phyloP scores from a whole-genome alignment of 2,888 invertebrate species.

The Brachyptera risi region DNA sequence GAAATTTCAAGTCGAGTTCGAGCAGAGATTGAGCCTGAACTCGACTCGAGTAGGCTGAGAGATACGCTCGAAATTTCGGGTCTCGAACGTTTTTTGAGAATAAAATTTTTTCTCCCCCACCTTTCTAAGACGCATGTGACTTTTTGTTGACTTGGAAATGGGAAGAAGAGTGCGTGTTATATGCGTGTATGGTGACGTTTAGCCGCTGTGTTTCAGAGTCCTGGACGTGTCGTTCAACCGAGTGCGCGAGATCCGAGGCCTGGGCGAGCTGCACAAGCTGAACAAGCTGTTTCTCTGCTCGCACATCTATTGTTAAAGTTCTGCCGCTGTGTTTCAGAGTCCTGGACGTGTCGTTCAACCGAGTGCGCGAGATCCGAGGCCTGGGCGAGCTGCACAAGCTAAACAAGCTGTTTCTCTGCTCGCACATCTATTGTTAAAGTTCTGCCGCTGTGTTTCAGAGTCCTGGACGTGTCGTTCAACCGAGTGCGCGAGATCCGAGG shows the following conservation, averaged over 20 bases:
- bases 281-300: conserved; percentile 84
- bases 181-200: too few species aligned
- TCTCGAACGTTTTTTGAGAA: too few species aligned
- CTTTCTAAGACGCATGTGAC: too few species aligned
- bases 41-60: too few species aligned
- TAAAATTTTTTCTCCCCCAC: too few species aligned
- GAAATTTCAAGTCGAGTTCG: too few species aligned
- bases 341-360: conserved; percentile 93
- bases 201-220: conserved; percentile 63
- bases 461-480: conserved; percentile 94
- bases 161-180: too few species aligned
- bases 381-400: conserved; percentile 70
- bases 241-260: conserved; percentile 77
- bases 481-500: conserved; percentile 83
- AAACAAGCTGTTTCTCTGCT: conserved; percentile 80
- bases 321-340: conserved; percentile 65
- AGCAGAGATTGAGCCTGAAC: too few species aligned
- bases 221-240: conserved; percentile 96
- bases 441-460: conserved; percentile 62
- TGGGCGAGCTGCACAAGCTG: conserved; percentile 69
- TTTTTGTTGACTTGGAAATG: too few species aligned
- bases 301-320: too few species aligned
- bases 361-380: conserved; percentile 81
- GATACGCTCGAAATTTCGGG: too few species aligned
- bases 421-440: too few species aligned